These are phyloP conservation scores for Sternarchorhynchus goeldii DNA, from an alignment of 2,797 vertebrate species.

Conservation along the genomic window DNA sequence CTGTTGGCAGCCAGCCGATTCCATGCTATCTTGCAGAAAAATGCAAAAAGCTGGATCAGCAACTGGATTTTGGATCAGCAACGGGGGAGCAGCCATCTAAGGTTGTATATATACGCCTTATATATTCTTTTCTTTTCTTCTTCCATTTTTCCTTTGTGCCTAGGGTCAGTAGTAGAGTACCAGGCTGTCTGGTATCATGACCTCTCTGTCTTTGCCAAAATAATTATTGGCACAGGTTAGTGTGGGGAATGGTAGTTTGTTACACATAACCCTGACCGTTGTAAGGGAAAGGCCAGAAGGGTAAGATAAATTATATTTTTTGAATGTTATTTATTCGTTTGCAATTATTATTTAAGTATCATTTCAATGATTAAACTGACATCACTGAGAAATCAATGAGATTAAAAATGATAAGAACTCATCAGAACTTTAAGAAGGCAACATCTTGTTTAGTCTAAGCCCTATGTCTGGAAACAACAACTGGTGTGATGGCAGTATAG, in stretches of 20 bases:
- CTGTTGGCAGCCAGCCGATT: neutral
- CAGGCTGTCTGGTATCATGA: neutral
- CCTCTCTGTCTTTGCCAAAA: slow-evolving; percentile 17
- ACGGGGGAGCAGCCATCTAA: neutral
- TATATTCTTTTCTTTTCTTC: neutral
- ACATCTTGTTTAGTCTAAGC: neutral
- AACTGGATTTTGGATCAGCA: too few species aligned
- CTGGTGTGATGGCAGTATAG: neutral
- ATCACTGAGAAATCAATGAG: neutral
- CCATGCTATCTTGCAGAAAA: neutral
- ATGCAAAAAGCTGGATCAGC: too few species aligned
- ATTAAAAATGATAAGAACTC: neutral
- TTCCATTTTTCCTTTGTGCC: neutral
- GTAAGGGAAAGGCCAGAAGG: slow-evolving; percentile 1
- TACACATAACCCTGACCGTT: neutral
- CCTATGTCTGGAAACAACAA: neutral
- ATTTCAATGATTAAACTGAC: too few species aligned
- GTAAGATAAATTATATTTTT: slow-evolving; percentile 11
- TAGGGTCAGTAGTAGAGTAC: neutral
- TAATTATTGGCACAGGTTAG: slow-evolving; percentile 13
- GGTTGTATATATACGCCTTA: slow-evolving; percentile 5
- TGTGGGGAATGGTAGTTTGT: neutral
- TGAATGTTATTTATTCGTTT: too few species aligned
- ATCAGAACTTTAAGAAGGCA: neutral
- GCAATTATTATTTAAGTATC: too few species aligned